These are phyloP conservation scores for Yponomeuta malinellus DNA, from an alignment of 2,888 invertebrate genomes.

Conservation along the genomic window DNA sequence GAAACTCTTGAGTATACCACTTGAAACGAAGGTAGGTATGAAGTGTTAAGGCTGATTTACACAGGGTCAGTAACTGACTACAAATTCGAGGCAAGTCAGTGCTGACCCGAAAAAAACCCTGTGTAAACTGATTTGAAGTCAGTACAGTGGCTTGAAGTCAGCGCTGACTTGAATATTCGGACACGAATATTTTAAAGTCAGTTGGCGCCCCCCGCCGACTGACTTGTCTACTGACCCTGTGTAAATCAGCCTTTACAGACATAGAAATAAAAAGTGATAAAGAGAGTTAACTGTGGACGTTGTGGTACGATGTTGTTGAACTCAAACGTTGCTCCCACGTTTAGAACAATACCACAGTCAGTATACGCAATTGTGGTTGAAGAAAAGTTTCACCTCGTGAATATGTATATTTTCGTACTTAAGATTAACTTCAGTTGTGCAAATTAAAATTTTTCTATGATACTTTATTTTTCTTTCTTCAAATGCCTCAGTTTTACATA, in stretches of 20 bases:
- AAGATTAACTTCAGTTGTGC: not conserved
- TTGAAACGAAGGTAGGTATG: not conserved
- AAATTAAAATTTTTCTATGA: not conserved
- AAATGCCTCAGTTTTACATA: too few relatives aligned
- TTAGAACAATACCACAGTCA: not conserved
- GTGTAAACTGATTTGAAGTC: too few relatives aligned
- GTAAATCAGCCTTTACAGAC: not conserved
- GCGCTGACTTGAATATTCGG: too few relatives aligned
- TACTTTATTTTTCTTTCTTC: not conserved
- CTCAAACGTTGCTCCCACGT: not conserved
- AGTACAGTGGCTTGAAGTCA: too few relatives aligned
- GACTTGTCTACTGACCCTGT: too few relatives aligned
- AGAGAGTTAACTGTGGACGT: not conserved
- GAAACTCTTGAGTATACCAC: not conserved
- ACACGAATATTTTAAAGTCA: too few relatives aligned
- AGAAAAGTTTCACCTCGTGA: slow-evolving; percentile 1
- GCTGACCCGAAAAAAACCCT: too few relatives aligned
- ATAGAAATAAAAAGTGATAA: not conserved
- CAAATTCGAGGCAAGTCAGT: too few relatives aligned
- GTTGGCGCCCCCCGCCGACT: too few relatives aligned
- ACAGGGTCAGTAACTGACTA: too few relatives aligned
- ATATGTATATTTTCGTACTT: not conserved
- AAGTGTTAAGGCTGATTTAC: not conserved
- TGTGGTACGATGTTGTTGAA: not conserved
- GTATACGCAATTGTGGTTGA: not conserved